Conservation (phyloP, 2,797 vertebrate genomes). For the Tympanoctomys barrerae region DNA sequence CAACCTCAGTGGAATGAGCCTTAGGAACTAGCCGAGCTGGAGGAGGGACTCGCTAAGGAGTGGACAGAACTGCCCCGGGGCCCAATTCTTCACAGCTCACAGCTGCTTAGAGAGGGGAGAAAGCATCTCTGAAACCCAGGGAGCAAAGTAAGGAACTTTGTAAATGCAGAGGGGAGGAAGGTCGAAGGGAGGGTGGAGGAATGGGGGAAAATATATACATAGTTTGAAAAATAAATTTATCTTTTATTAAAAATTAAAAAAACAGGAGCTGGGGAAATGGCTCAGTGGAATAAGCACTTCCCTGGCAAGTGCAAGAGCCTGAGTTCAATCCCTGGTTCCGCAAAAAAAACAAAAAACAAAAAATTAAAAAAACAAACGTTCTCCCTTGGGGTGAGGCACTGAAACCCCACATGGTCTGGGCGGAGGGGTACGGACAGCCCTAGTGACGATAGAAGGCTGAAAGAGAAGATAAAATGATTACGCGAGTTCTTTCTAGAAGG, state of each 20-base stretch:
- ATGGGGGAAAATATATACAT: not conserved
- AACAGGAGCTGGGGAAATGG: no score
- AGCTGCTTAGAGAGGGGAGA: not conserved
- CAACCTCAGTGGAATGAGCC: fast-evolving
- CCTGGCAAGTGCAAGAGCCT: no score
- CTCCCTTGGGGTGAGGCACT: not conserved
- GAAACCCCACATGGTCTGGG: not conserved
- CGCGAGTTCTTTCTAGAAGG: not conserved
- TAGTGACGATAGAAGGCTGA: not conserved
- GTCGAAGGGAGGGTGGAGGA: not conserved
- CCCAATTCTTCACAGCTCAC: not conserved
- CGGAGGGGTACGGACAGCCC: not conserved
- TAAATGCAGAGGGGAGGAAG: not conserved
- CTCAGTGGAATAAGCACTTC: no score
- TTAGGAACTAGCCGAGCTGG: not conserved
- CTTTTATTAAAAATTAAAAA: not conserved
- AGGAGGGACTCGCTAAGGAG: not conserved
- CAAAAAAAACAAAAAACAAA: no score
- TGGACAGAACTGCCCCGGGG: not conserved
- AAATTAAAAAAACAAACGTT: not conserved
- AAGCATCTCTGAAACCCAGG: not conserved
- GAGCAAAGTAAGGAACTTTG: not conserved
- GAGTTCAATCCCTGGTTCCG: no score
- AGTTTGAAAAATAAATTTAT: not conserved
- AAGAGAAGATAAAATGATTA: not conserved